These are phyloP conservation scores for Cryptoprocta ferox DNA, from an alignment of 2,797 vertebrate genomes.

Conservation along the genomic window DNA sequence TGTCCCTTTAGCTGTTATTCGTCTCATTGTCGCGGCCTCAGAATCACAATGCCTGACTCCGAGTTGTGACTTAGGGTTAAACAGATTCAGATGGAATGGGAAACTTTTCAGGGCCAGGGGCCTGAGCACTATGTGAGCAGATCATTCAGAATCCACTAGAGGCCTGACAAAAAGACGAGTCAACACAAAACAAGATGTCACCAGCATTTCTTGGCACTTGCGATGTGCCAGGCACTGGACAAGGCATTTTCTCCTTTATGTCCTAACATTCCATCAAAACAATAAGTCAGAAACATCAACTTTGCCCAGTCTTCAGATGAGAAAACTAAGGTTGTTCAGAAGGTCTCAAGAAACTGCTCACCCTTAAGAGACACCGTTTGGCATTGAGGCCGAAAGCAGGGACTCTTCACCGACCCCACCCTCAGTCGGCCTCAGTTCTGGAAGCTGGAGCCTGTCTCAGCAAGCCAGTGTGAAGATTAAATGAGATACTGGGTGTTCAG, in stretches of 20 bases:
- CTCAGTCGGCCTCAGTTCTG: neutral
- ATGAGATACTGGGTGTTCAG: neutral
- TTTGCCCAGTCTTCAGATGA: neutral
- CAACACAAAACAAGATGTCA: neutral
- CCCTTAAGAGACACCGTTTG: neutral
- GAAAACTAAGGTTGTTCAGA: neutral
- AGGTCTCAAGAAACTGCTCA: neutral
- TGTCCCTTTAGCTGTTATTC: neutral
- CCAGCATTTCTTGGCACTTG: neutral
- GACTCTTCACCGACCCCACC: accelerated
- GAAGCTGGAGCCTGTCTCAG: neutral
- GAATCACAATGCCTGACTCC: neutral
- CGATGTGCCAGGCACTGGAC: accelerated
- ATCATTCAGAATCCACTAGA: neutral
- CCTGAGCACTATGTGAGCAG: neutral
- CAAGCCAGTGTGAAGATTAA: neutral
- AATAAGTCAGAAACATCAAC: neutral
- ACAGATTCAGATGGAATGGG: neutral
- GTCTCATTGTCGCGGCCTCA: neutral
- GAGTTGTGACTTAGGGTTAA: neutral
- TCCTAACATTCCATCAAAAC: neutral
- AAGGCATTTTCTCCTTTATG: neutral
- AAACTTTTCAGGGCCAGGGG: neutral
- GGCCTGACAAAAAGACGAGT: no score
- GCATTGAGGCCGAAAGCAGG: neutral